These are phyloP conservation scores for Paragorgia papillata DNA, from an alignment of 92 coral and sea anemone species.

Conservation along the genomic window DNA sequence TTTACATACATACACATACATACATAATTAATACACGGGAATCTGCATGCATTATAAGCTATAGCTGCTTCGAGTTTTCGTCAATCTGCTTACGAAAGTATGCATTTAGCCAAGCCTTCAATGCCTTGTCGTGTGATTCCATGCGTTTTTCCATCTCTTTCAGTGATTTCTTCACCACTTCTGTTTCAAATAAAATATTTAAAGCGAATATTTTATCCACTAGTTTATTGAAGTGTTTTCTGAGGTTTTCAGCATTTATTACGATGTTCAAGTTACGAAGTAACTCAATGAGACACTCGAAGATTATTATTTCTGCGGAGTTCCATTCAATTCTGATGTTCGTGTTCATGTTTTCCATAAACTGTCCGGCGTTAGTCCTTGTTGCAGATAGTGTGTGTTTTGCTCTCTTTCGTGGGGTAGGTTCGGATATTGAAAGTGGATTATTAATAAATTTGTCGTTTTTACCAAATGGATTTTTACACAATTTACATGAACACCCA, in stretches of 20 bases:
- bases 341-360: constrained; percentile 13
- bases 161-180: neutral
- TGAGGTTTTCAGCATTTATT: neutral
- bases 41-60: no score
- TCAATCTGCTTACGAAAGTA: no score
- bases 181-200: neutral
- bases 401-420: constrained; percentile 6
- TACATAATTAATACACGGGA: no score
- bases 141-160: no score
- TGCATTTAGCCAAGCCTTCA: no score
- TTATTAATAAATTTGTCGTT: neutral
- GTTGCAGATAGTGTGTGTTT: neutral
- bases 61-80: no score
- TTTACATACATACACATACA: no score
- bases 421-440: neutral
- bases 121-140: no score
- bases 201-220: neutral
- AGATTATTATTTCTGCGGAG: neutral
- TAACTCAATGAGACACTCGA: neutral
- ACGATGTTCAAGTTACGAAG: neutral
- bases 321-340: neutral
- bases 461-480: constrained; percentile 22
- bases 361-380: neutral
- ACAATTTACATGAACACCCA: neutral
- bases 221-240: neutral